Percentiles rank a stretch among this genome's conserved stretches.
Conservation (phyloP, 2,113 vertebrate species). For the Nematolebias whitei region DNA sequence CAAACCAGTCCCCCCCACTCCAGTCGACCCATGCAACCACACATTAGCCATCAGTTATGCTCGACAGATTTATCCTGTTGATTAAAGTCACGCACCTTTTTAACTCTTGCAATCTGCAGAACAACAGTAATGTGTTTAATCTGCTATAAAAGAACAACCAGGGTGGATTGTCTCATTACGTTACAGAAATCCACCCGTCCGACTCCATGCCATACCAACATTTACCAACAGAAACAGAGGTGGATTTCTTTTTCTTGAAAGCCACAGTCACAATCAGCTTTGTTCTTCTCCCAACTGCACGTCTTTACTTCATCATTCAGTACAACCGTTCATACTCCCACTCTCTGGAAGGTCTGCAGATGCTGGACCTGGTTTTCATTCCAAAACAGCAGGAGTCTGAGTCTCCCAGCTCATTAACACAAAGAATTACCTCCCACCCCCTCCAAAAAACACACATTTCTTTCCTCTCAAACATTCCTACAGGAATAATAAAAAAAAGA, state of each 20-base stretch:
- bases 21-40: conserved; percentile 30
- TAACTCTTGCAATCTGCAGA: conserved; percentile 8
- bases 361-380: conserved; percentile 80
- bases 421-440: conserved; percentile 67
- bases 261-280: conserved; percentile 17
- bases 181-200: conserved; percentile 9
- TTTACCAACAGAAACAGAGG: not conserved
- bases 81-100: conserved; percentile 11
- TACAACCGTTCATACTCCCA: conserved; percentile 60
- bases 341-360: conserved; percentile 72
- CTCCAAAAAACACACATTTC: conserved; percentile 51
- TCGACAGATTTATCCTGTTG: conserved; percentile 13
- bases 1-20: conserved; percentile 31
- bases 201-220: not conserved
- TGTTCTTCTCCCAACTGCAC: conserved; percentile 20
- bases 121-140: not conserved
- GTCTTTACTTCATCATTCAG: conserved; percentile 51
- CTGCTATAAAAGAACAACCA: not conserved
- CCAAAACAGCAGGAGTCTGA: conserved; percentile 77
- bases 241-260: not conserved
- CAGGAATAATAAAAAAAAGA: conserved; percentile 35
- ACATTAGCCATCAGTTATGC: conserved; percentile 26
- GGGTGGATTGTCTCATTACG: conserved; percentile 4
- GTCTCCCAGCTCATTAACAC: conserved; percentile 79
- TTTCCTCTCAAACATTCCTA: conserved; percentile 56